phyloP scores from a whole-genome alignment of 2,797 vertebrate species.

The Diceros bicornis region DNA sequence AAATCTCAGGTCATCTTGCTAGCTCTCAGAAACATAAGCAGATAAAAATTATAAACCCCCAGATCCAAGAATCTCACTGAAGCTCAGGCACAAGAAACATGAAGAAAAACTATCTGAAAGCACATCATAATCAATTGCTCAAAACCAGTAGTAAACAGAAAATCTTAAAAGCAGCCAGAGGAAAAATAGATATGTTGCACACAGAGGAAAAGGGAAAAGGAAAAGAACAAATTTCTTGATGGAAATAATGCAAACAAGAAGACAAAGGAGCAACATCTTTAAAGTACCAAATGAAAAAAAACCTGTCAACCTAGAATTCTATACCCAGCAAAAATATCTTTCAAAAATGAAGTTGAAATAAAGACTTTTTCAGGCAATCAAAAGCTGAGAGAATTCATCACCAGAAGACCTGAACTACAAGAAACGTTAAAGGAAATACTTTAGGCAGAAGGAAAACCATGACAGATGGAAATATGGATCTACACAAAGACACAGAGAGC shows the following conservation, averaged over 20 bases:
- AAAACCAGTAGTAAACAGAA: background rate
- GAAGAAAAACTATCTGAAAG: background rate
- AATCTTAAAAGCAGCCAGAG: background rate
- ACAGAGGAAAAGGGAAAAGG: constrained; percentile 2
- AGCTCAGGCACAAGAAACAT: constrained; percentile 24
- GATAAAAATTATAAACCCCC: constrained; percentile 38
- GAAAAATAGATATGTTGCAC: background rate
- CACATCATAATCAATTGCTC: background rate
- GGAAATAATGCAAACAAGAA: background rate
- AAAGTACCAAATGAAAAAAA: constrained; percentile 9
- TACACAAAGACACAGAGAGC: constrained; percentile 28
- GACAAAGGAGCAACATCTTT: background rate
- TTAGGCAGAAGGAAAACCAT: background rate
- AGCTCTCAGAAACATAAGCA: constrained; percentile 16
- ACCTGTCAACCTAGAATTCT: background rate
- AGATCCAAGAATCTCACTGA: constrained; percentile 2
- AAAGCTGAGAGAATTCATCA: constrained; percentile 30
- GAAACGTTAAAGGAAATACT: background rate
- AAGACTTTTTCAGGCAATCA: constrained; percentile 27
- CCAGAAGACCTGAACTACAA: background rate
- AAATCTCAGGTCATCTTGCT: background rate
- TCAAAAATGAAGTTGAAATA: background rate
- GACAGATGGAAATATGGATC: background rate
- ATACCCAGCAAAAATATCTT: constrained; percentile 56
- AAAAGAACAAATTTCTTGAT: constrained; percentile 14